A percentile compares a stretch with the other conserved stretches of the same genome.
phyloP scores from a whole-genome alignment of 1,140 invertebrate genomes.

The Trachelipus rathkii region DNA sequence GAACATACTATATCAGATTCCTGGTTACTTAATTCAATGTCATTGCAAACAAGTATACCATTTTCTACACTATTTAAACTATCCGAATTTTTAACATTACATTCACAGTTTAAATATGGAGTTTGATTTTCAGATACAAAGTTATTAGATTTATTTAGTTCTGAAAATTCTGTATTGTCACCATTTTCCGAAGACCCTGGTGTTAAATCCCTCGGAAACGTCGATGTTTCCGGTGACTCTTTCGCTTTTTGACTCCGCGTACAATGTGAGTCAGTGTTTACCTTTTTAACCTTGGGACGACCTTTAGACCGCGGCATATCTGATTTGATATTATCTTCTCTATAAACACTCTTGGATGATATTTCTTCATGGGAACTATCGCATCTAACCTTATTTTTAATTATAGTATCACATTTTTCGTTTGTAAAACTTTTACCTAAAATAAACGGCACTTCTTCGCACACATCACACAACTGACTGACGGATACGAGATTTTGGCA shows the following conservation, averaged over 20 bases:
- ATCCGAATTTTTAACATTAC: too few species aligned
- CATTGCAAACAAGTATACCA: too few species aligned
- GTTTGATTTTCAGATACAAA: too few species aligned
- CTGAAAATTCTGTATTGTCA: neutral
- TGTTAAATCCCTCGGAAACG: neutral
- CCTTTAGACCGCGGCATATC: neutral
- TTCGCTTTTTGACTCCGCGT: neutral
- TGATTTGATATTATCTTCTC: neutral
- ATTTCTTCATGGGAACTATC: neutral
- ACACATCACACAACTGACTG: neutral
- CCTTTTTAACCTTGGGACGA: neutral
- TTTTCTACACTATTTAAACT: too few species aligned
- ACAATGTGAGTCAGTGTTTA: neutral
- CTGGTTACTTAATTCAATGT: too few species aligned
- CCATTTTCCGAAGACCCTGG: neutral
- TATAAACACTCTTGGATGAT: neutral
- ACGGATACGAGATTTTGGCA: neutral
- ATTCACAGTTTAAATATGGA: too few species aligned
- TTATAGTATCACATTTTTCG: neutral
- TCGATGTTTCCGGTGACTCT: neutral
- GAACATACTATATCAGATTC: too few species aligned
- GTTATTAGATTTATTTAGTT: too few species aligned
- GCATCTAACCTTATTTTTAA: neutral
- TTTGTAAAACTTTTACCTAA: neutral
- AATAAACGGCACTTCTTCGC: constrained; percentile 9